These are phyloP conservation scores for Smithornis capensis DNA, from an alignment of 2,113 vertebrate genomes.

Conservation along the genomic window DNA sequence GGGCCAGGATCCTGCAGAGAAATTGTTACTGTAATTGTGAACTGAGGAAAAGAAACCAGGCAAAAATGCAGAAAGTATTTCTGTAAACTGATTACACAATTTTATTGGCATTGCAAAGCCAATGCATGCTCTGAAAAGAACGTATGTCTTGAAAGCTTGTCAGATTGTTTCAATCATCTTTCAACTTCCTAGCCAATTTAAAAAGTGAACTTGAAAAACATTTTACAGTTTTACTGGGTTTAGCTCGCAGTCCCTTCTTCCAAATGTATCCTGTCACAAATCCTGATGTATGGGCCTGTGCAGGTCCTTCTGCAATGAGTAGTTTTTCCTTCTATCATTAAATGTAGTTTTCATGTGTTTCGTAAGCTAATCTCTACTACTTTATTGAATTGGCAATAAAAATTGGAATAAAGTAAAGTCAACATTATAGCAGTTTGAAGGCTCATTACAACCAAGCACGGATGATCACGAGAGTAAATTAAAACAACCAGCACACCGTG, in stretches of 20 bases:
- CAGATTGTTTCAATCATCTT: conserved; percentile 3
- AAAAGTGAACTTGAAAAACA: not conserved
- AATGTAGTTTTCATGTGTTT: not conserved
- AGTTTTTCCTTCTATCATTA: not conserved
- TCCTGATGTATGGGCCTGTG: not conserved
- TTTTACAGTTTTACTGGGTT: not conserved
- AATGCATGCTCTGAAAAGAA: not conserved
- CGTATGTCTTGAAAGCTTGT: not conserved
- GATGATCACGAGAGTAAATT: accelerated
- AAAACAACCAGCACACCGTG: not conserved
- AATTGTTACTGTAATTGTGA: not conserved
- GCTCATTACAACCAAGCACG: not conserved
- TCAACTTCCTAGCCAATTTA: not conserved
- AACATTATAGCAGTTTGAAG: not conserved
- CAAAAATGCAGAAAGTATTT: not conserved
- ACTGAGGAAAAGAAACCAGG: not conserved
- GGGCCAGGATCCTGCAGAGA: not conserved
- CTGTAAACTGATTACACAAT: not conserved
- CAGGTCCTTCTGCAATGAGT: not conserved
- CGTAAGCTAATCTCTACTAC: not conserved
- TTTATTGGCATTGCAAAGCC: not conserved
- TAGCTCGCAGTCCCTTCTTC: not conserved
- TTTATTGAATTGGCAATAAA: not conserved
- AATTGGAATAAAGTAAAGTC: not conserved
- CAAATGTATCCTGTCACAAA: not conserved